Evolutionary conservation across 1,140 invertebrate species (phyloP), one percentile per base, ranked within the genome.

Genomic region (Meteorus sp.): DNA sequence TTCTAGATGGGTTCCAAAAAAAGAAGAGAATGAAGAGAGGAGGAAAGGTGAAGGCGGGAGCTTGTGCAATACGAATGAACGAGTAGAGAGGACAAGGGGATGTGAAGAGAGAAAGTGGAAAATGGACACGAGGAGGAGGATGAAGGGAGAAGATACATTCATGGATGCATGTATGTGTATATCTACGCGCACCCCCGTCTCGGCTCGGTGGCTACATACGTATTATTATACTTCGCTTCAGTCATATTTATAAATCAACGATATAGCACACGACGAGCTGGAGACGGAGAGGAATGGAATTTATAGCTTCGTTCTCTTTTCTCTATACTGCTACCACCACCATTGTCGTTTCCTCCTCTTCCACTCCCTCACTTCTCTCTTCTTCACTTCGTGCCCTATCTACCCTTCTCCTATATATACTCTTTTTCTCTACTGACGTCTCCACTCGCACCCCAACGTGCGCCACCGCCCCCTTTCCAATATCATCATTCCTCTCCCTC

Each of bases 191-290:
- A 39, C 52, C 45, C 54, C 39, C 61, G 66, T 66, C 63, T 60
- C 59, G 64, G 65, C 64, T 68, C 59, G 67, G 70, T 73, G 65
- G 64, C 59, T 70, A 69, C 70, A 64, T 75, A 70, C 65, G 71
- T 77, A 79, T 79, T 79, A 79, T 80, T 80, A 79, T 79, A 78
- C 76, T 74, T 78, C 70, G 75, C 76, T 76, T 77, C 74, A 80
- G 76, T 80, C 78, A 79, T 80, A 80, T 81, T 81, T 81, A 81
- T 81, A 80, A 81, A 80, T 81, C 79, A 81, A 71, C 77, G 72
- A 80, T 80, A 79, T 74, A 79, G 72, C 69, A n/a, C n/a, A 72
- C 70, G 73, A 74, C 71, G 72, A 73, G 65, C 68, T 64, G 66
- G 63, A 74, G 73, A 77, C 70, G 72, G 67, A 70, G 72, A 74